phyloP scores from a whole-genome alignment of 1,140 invertebrate species.

The Monochamus saltuarius region DNA sequence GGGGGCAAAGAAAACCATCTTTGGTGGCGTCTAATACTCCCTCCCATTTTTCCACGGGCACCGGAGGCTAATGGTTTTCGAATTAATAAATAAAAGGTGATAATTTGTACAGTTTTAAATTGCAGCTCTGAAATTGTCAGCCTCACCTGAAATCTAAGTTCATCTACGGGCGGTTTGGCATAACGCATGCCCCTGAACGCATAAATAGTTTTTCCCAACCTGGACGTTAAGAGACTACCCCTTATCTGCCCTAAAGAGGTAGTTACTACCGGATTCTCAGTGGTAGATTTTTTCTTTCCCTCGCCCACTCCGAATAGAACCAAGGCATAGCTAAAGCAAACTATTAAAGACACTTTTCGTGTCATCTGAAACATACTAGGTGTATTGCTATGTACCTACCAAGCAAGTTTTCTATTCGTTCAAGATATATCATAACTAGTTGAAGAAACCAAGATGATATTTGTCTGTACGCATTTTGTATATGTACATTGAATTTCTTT shows the following conservation, averaged over 20 bases:
- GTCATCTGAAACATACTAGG: neutral
- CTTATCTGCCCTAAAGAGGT: slow-evolving; percentile 51
- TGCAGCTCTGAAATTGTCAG: too few relatives aligned
- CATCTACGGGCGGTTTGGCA: slow-evolving; percentile 62
- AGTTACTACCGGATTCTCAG: slow-evolving; percentile 6
- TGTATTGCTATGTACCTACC: too few relatives aligned
- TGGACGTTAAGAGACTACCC: slow-evolving; percentile 45
- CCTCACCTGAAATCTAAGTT: slow-evolving; percentile 61
- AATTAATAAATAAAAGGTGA: too few relatives aligned
- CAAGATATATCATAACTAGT: too few relatives aligned
- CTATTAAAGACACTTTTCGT: neutral
- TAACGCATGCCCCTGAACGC: slow-evolving; percentile 67
- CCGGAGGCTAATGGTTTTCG: slow-evolving; percentile 31
- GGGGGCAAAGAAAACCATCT: slow-evolving; percentile 57
- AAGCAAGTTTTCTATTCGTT: too few relatives aligned
- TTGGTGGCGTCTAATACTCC: slow-evolving; percentile 57
- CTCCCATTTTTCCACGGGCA: slow-evolving; percentile 56
- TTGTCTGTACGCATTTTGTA: too few relatives aligned
- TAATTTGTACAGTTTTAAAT: too few relatives aligned
- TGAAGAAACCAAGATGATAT: too few relatives aligned
- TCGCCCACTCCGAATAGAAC: neutral
- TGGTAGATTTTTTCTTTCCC: too few relatives aligned
- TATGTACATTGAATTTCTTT: too few relatives aligned
- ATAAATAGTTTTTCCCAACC: slow-evolving; percentile 58
- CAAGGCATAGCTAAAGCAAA: neutral